These are phyloP conservation scores for Sebastes variabilis DNA, from an alignment of 2,797 vertebrate genomes.

Conservation along the genomic window DNA sequence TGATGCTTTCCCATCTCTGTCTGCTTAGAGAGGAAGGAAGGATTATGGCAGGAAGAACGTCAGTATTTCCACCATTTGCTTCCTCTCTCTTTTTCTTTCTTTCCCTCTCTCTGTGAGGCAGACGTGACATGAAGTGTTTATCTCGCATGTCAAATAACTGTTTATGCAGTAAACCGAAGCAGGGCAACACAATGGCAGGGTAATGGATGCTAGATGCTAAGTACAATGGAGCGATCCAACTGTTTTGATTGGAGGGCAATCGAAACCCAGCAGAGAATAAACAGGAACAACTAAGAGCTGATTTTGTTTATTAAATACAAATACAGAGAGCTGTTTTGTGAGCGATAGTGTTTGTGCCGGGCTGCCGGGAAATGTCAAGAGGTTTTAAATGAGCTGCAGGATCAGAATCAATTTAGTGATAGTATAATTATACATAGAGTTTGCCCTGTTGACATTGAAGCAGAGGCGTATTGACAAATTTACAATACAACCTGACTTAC, in stretches of 20 bases:
- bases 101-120: conserved; percentile 14
- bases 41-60: conserved; percentile 22
- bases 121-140: conserved; percentile 57
- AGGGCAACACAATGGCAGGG: conserved; percentile 8
- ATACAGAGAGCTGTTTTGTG: neutral
- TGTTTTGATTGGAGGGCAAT: conserved; percentile 62
- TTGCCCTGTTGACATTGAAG: conserved; percentile 21
- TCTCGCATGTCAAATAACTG: conserved; percentile 49
- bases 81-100: neutral
- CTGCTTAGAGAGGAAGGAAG: conserved; percentile 7
- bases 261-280: conserved; percentile 36
- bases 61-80: conserved; percentile 43
- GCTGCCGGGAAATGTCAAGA: conserved; percentile 4
- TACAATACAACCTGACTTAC: conserved; percentile 2
- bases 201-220: conserved; percentile 37
- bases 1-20: conserved; percentile 12
- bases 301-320: conserved; percentile 68
- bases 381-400: conserved; percentile 35
- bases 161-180: conserved; percentile 65
- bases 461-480: conserved; percentile 17
- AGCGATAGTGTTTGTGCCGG: conserved; percentile 21
- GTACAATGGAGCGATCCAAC: conserved; percentile 22
- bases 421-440: conserved; percentile 16
- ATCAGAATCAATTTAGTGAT: conserved; percentile 23
- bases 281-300: conserved; percentile 41